Conservation (phyloP, 2,113 vertebrate species). For the Pseudorectes ferrugineus region DNA sequence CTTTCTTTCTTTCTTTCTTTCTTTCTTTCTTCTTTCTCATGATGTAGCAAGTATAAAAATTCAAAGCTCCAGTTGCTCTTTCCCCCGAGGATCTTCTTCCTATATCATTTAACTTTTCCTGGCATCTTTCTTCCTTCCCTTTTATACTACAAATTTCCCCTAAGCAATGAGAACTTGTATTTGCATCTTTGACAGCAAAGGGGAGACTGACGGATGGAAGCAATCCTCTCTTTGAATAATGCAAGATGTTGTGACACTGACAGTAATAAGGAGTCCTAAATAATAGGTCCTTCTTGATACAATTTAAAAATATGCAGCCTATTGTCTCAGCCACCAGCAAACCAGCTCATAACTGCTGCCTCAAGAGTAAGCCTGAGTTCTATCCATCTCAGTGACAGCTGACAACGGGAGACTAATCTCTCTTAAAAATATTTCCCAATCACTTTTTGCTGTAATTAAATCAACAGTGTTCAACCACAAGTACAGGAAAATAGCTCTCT, state of each 20-base stretch:
- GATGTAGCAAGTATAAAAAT: background rate
- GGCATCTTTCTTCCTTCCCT: constrained; percentile 31
- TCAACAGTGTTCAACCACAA: background rate
- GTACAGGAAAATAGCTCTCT: background rate
- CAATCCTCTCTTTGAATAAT: constrained; percentile 73
- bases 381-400: constrained; percentile 68
- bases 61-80: constrained; percentile 2
- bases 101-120: constrained; percentile 55
- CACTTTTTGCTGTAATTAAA: constrained; percentile 45
- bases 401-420: constrained; percentile 57
- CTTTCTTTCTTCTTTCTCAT: background rate
- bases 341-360: constrained; percentile 12
- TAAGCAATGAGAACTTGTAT: constrained; percentile 52
- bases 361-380: constrained; percentile 7
- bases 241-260: constrained; percentile 71
- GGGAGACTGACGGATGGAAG: constrained; percentile 71
- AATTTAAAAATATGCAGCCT: constrained; percentile 66
- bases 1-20: background rate
- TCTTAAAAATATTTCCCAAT: constrained; percentile 59
- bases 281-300: constrained; percentile 66
- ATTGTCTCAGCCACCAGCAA: constrained; percentile 58
- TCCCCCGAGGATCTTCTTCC: constrained; percentile 22
- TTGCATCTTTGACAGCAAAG: constrained; percentile 77
- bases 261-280: constrained; percentile 68
- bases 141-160: constrained; percentile 59